Evolutionary conservation across 2,113 vertebrate genomes (phyloP).

Genomic region (Neodontobutis hainanensis): DNA sequence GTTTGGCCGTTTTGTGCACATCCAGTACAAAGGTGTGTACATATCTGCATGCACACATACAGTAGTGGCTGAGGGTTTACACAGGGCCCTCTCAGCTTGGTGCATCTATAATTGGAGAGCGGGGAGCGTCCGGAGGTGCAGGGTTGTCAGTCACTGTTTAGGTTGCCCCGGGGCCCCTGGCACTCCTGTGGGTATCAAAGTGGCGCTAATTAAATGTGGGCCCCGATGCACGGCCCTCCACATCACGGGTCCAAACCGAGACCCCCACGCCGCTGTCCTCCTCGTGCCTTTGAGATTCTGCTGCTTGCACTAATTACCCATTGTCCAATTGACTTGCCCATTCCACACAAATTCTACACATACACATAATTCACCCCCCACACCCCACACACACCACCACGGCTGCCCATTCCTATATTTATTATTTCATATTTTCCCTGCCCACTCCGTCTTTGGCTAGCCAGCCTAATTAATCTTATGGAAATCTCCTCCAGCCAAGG

Average conservation of each 20-base stretch:
- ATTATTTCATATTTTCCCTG: conserved; percentile 81
- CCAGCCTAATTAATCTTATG: conserved; percentile 99
- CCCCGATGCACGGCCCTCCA: conserved; percentile 91
- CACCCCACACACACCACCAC: conserved; percentile 43
- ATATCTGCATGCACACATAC: conserved; percentile 23
- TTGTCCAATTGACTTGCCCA: conserved; percentile 97
- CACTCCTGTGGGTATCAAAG: conserved; percentile 99
- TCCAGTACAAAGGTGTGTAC: conserved; percentile 49
- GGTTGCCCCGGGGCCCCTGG: conserved; percentile 97
- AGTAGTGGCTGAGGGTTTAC: conserved; percentile 54
- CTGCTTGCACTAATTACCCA: conserved; percentile 98
- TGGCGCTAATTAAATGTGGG: conserved; percentile 99
- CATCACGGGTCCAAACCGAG: conserved; percentile 86
- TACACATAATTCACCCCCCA: conserved; percentile 48
- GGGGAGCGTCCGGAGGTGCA: conserved; percentile 92
- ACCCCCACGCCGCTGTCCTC: conserved; percentile 90
- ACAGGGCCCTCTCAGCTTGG: conserved; percentile 76
- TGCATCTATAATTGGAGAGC: conserved; percentile 84
- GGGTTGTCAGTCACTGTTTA: conserved; percentile 98
- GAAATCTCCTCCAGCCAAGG: conserved; percentile 98
- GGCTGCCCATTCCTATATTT: conserved; percentile 62
- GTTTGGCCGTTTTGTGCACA: conserved; percentile 66
- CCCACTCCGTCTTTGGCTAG: conserved; percentile 89
- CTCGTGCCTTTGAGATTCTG: conserved; percentile 95
- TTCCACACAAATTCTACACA: conserved; percentile 83